Conservation (phyloP, 2,113 vertebrate genomes). For the Corapipo altera region DNA sequence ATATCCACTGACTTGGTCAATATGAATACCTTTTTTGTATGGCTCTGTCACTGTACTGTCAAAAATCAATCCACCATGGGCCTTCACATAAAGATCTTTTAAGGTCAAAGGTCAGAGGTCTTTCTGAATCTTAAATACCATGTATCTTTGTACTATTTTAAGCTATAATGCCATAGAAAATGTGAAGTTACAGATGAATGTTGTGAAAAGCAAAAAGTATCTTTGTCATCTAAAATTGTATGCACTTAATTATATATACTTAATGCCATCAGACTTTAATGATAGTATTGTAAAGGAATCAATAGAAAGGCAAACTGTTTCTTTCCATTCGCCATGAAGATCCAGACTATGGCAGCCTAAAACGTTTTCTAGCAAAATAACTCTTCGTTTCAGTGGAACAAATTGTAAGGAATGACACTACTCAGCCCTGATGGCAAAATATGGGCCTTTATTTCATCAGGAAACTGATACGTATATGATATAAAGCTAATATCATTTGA, state of each 20-base stretch:
- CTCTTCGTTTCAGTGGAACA: neutral
- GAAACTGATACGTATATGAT: neutral
- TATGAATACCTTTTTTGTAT: constrained; percentile 74
- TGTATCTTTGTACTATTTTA: constrained; percentile 59
- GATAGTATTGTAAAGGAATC: neutral
- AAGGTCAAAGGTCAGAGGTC: constrained; percentile 71
- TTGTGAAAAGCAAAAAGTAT: neutral
- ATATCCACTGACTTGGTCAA: constrained; percentile 58
- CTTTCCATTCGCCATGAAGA: neutral
- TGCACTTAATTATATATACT: neutral
- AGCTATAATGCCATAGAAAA: constrained; percentile 45
- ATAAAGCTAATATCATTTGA: neutral
- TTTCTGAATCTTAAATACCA: constrained; percentile 54
- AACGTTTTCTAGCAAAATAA: neutral
- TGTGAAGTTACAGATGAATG: neutral
- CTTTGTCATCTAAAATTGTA: neutral
- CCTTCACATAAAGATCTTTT: constrained; percentile 69
- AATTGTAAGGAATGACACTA: neutral
- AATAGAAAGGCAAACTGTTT: neutral
- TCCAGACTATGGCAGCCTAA: neutral
- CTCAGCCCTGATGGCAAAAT: neutral
- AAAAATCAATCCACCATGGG: constrained; percentile 71
- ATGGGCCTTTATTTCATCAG: neutral
- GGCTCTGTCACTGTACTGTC: constrained; percentile 63
- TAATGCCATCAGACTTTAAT: neutral